Percentiles rank a stretch among this genome's conserved stretches.
Conservation (phyloP, 2,113 vertebrate species). For the Genyomyrus donnyi region DNA sequence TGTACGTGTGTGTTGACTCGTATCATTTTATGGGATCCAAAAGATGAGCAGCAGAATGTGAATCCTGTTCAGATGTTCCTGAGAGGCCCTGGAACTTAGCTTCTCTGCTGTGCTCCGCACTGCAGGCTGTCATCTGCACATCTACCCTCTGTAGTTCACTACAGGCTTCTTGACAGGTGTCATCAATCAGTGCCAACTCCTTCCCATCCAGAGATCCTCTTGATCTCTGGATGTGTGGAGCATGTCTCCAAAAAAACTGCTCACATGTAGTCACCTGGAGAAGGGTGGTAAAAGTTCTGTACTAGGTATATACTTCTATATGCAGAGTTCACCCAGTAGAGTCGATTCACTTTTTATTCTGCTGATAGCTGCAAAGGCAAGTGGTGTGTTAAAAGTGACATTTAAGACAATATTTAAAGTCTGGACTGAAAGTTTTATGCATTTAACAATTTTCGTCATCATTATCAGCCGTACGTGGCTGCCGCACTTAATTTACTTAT, state of each 20-base stretch:
- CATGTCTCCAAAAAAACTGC: slow-evolving; percentile 5
- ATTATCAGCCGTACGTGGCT: slow-evolving; percentile 48
- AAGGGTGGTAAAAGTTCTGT: background rate
- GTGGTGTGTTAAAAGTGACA: slow-evolving; percentile 50
- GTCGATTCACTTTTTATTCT: background rate
- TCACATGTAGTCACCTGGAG: background rate
- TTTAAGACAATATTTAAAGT: slow-evolving; percentile 7
- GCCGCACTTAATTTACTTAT: background rate
- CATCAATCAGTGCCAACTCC: slow-evolving; percentile 35
- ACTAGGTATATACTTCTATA: background rate
- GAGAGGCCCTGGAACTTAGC: background rate
- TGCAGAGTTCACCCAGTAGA: background rate
- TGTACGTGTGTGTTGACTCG: background rate
- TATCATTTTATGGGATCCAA: background rate
- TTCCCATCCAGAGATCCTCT: slow-evolving; percentile 20
- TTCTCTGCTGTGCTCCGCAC: slow-evolving; percentile 23
- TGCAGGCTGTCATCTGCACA: slow-evolving; percentile 41
- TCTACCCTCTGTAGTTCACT: slow-evolving; percentile 41
- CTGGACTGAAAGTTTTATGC: slow-evolving; percentile 47
- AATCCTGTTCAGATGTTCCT: background rate
- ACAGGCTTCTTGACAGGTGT: slow-evolving; percentile 43
- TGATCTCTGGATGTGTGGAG: slow-evolving; percentile 25
- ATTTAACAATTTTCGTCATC: slow-evolving; percentile 53
- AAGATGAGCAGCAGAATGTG: background rate
- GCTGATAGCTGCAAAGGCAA: slow-evolving; percentile 28